Percentiles rank a stretch among this genome's conserved stretches.
phyloP scores from a whole-genome alignment of 2,888 invertebrate species.

The Dysmachus trigonus region DNA sequence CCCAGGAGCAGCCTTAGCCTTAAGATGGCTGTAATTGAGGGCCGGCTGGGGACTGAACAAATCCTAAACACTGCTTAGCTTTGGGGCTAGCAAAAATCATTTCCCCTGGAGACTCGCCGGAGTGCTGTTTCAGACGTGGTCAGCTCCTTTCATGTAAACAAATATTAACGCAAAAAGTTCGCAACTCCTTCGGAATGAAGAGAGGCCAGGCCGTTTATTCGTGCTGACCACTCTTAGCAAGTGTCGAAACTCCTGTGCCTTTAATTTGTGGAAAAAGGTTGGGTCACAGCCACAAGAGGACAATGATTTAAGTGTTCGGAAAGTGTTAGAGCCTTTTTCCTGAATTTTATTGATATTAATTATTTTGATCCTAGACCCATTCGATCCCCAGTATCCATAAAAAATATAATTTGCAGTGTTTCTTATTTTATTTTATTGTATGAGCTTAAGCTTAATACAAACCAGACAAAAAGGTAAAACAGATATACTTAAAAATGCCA shows the following conservation, averaged over 20 bases:
- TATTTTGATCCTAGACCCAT: not conserved
- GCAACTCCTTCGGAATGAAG: not conserved
- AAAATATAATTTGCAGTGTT: no score
- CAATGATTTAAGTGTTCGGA: slow-evolving; percentile 1
- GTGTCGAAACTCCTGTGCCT: not conserved
- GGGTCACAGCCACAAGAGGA: not conserved
- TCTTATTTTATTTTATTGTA: no score
- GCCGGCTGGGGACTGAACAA: not conserved
- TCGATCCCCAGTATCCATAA: no score
- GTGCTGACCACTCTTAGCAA: slow-evolving; percentile 21
- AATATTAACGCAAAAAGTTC: slow-evolving; percentile 31
- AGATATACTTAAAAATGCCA: no score
- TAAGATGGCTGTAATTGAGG: not conserved
- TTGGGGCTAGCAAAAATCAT: slow-evolving; percentile 3
- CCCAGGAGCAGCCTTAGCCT: not conserved
- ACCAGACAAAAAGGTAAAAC: no score
- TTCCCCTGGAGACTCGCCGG: not conserved
- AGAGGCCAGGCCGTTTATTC: not conserved
- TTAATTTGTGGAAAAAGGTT: not conserved
- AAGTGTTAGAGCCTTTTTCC: not conserved
- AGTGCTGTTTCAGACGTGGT: not conserved
- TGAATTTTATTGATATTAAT: not conserved
- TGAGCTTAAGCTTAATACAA: no score
- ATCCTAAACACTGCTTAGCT: not conserved
- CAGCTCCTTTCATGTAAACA: slow-evolving; percentile 27